These are phyloP conservation scores for Gallinago paraguaiae DNA, from an alignment of 2,113 vertebrate species.

Conservation along the genomic window DNA sequence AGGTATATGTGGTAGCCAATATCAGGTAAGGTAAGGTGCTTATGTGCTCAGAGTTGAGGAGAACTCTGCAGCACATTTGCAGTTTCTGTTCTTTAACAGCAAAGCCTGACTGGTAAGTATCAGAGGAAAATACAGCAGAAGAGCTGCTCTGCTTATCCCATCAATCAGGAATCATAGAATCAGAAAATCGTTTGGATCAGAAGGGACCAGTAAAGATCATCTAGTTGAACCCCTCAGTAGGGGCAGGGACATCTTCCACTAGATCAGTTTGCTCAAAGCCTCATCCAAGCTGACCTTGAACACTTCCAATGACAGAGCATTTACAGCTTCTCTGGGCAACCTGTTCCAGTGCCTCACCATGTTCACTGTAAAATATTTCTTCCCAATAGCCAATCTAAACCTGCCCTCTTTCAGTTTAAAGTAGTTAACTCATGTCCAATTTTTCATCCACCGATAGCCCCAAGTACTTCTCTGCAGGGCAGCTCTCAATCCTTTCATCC, in stretches of 20 bases:
- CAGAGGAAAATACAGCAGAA: neutral
- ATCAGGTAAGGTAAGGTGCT: neutral
- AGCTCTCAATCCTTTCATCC: neutral
- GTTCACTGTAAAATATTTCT: neutral
- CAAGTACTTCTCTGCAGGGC: neutral
- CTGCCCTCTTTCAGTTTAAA: neutral
- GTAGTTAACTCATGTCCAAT: neutral
- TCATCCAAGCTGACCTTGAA: neutral
- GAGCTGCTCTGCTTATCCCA: neutral
- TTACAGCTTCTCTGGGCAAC: neutral
- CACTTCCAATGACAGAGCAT: no score
- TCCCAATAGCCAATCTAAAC: neutral
- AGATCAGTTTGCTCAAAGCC: neutral
- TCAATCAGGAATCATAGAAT: neutral
- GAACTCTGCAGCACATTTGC: neutral
- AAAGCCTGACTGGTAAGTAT: neutral
- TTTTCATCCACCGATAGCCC: neutral
- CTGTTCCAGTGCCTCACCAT: neutral
- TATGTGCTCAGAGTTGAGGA: neutral
- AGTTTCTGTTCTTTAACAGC: neutral
- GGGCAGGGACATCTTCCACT: neutral
- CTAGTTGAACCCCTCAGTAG: rapidly evolving
- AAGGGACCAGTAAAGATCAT: neutral
- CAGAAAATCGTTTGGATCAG: neutral
- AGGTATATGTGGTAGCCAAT: neutral